Base-by-base conservation (phyloP, 2,797 vertebrate species). In the Xiphorhynchus erythropygius region DNA sequence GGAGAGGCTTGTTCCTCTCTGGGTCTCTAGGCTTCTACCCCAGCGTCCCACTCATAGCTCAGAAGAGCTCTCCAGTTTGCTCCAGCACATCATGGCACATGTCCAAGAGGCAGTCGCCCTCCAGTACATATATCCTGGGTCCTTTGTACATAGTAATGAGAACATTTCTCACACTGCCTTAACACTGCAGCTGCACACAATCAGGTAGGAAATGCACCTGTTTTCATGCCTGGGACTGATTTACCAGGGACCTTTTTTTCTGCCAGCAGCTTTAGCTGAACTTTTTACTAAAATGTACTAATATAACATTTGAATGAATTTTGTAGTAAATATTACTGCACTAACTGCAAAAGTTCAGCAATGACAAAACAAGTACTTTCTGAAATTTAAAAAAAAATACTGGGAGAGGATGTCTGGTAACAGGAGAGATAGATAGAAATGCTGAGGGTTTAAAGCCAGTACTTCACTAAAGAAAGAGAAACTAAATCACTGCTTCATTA, bases 121-220 rank as follows among this genome's bases (percentile, higher is more conserved):
- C 16, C 22, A 81, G 25, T 28, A 22, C 44, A 24, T 7, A 11
- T 52, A 17, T 21, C 7, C 32, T 11, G 1, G 28, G 9, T 49
- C n/a, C 32, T 35, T 35, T 2, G 18, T 8, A 50, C 2, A 0
- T 32, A 23, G 57, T 75, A 70, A 55, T 1, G 1, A 81, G 46
- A 92, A 71, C 27, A 59, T 41, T 83, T 63, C n/a, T 79, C 27
- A 50, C 2, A 1, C 47, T 83, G 47, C 9, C 19, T 71, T 55
- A 79, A 62, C 18, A 33, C 8, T 44, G 39, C 37, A 75, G 70
- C 41, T 75, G 41, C 46, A 41, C 18, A 41, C 18, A 49, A 9
- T 35, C 44, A 41, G 5, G 57, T 37, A 70, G 49, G 44, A 75
- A 63, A 71, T 6, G 6, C 4, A 13, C 46, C 22, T 49, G 27